phyloP scores from a whole-genome alignment of 2,888 invertebrate genomes.

The Noctua comes region DNA sequence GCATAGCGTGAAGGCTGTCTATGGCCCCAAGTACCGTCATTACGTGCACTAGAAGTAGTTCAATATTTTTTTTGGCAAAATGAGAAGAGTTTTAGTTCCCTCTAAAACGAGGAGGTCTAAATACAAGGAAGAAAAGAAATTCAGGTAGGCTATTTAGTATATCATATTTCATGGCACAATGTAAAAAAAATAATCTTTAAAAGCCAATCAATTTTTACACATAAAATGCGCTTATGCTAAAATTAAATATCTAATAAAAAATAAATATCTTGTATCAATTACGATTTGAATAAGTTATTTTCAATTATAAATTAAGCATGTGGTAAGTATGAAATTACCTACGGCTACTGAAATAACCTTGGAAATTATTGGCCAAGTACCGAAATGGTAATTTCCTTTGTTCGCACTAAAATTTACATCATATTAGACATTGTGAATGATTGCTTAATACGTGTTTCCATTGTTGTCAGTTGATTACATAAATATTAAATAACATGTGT shows the following conservation, averaged over 20 bases:
- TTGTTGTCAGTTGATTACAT: conserved; percentile 47
- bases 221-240: neutral
- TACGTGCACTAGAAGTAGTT: conserved; percentile 12
- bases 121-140: neutral
- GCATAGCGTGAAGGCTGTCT: conserved; percentile 32
- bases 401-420: conserved; percentile 34
- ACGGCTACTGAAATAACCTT: conserved; percentile 18
- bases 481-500: conserved; percentile 21
- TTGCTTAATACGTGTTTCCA: conserved; percentile 15
- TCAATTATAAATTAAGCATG: conserved; percentile 13
- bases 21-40: neutral
- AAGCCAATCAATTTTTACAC: neutral
- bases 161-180: neutral
- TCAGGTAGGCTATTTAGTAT: neutral
- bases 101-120: conserved; percentile 1
- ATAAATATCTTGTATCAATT: conserved; percentile 8
- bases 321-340: conserved; percentile 28
- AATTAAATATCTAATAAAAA: too few species aligned
- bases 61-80: neutral
- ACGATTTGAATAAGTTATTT: conserved; percentile 35
- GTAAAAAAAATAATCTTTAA: neutral
- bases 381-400: conserved; percentile 54
- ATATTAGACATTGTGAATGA: conserved; percentile 26
- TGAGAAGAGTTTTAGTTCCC: neutral
- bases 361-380: conserved; percentile 26